phyloP scores from a whole-genome alignment of 2,113 vertebrate species.

The Heliornis fulica region DNA sequence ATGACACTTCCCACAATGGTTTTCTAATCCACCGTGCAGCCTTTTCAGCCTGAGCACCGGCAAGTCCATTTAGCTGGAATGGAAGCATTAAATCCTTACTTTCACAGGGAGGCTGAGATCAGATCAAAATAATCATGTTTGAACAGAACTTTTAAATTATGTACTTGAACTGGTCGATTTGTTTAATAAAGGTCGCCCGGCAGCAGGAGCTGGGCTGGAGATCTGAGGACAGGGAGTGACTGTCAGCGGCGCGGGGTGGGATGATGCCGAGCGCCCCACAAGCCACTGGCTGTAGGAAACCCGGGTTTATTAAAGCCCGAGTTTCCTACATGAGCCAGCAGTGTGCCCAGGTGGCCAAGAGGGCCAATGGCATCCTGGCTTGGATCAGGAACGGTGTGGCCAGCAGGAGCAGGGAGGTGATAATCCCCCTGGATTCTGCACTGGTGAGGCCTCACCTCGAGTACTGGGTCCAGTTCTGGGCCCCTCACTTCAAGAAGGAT shows the following conservation, averaged over 20 bases:
- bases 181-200: slow-evolving; percentile 23
- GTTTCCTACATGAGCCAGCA: no score
- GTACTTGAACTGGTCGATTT: slow-evolving; percentile 20
- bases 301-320: not conserved
- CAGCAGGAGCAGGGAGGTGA: no score
- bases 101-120: slow-evolving; percentile 5
- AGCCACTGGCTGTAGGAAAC: not conserved
- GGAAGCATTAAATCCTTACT: slow-evolving; percentile 54
- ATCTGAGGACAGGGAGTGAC: not conserved
- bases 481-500: no score
- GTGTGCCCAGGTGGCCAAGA: no score
- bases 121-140: slow-evolving; percentile 21
- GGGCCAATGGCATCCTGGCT: no score
- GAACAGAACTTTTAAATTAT: slow-evolving; percentile 42
- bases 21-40: slow-evolving; percentile 2
- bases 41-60: not conserved
- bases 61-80: not conserved
- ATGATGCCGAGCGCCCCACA: not conserved
- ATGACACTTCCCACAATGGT: not conserved
- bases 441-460: no score
- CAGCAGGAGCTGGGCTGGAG: not conserved
- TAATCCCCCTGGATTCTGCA: no score
- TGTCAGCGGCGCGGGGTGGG: not conserved
- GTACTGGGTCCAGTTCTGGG: no score
- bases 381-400: no score